These are phyloP conservation scores for Anastrepha obliqua DNA, from an alignment of 1,140 invertebrate genomes.

Conservation along the genomic window DNA sequence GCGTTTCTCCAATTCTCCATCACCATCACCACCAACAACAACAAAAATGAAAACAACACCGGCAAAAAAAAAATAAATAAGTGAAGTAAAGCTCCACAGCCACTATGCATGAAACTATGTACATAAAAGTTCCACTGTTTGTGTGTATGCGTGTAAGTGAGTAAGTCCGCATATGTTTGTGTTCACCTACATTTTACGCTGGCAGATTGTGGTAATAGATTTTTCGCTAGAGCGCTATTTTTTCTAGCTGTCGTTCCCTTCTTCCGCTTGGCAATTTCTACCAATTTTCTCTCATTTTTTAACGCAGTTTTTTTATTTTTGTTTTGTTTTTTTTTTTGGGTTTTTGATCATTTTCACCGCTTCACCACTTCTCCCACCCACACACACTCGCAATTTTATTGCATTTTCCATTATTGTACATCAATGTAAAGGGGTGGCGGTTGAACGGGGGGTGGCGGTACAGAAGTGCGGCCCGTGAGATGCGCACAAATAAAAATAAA, in stretches of 20 bases:
- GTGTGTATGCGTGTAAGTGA: neutral
- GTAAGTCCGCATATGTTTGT: conserved; percentile 2
- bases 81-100: neutral
- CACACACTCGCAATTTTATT: conserved; percentile 1
- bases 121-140: neutral
- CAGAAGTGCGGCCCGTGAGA: neutral
- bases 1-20: conserved; percentile 6
- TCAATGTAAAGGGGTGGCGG: neutral
- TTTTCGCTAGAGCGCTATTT: conserved; percentile 5
- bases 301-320: neutral
- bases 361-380: neutral
- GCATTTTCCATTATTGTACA: neutral
- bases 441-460: neutral
- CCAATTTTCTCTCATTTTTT: conserved; percentile 31
- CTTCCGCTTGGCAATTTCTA: conserved; percentile 42
- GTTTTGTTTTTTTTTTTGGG: neutral
- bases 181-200: conserved; percentile 47
- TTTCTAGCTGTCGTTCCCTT: neutral
- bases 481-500: conserved; percentile 50
- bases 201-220: conserved; percentile 48
- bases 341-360: neutral
- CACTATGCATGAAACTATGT: neutral
- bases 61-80: too few species aligned
- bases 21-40: neutral
- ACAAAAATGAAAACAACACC: too few species aligned